Conservation (phyloP, 2,113 vertebrate species). For the Vulpes lagopus region DNA sequence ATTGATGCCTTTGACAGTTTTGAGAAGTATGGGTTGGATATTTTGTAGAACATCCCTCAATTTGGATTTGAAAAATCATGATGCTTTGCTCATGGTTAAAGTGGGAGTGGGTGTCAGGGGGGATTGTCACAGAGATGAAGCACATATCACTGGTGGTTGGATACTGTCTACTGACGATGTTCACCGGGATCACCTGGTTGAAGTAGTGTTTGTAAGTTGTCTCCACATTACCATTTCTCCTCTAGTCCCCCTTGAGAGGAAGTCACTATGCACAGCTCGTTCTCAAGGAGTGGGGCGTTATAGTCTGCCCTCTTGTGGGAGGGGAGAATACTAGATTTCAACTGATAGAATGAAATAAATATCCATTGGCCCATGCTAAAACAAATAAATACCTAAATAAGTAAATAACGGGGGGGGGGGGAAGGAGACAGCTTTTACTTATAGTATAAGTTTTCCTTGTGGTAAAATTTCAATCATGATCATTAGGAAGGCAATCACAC, state of each 20-base stretch:
- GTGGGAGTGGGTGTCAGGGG: not conserved
- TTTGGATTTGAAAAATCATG: constrained; percentile 20
- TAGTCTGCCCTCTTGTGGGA: not conserved
- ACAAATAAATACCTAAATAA: constrained; percentile 5
- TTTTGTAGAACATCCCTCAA: not conserved
- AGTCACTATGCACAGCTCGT: not conserved
- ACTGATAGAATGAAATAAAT: not conserved
- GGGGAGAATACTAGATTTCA: constrained; percentile 1
- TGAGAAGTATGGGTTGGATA: not conserved
- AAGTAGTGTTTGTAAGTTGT: not conserved
- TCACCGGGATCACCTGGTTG: not conserved
- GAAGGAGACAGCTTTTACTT: not conserved
- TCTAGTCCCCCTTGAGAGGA: not conserved
- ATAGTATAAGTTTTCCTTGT: not conserved
- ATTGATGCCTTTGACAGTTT: constrained; percentile 4
- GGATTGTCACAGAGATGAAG: not conserved
- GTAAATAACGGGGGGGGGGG: not conserved
- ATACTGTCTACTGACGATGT: not conserved
- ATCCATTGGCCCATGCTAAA: not conserved
- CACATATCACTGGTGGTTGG: not conserved
- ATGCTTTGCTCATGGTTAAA: not conserved
- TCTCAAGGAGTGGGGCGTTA: not conserved
- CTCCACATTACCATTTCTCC: not conserved
- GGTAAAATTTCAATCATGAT: constrained; percentile 9
- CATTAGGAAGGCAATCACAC: not conserved